phyloP scores from a whole-genome alignment of 2,797 vertebrate species.

The Gallinago solitaria region DNA sequence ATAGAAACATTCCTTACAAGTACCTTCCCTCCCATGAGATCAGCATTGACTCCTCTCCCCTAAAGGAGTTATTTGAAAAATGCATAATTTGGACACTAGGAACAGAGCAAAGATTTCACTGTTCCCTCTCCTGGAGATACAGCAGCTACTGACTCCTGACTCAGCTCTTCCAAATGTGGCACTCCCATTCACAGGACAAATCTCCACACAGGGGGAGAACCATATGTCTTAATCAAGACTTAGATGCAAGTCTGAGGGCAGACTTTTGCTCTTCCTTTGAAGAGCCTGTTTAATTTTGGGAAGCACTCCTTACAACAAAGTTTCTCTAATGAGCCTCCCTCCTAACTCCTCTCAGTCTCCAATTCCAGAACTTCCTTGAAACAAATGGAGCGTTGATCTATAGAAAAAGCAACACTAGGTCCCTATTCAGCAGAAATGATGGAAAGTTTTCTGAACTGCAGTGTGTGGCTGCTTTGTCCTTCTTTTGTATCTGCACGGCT shows the following conservation, averaged over 20 bases:
- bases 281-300: constrained; percentile 34
- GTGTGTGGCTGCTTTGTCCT: constrained; percentile 54
- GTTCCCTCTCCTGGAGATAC: neutral
- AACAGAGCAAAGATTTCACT: neutral
- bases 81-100: neutral
- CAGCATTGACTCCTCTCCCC: neutral
- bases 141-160: neutral
- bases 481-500: constrained; percentile 27
- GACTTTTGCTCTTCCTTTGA: constrained; percentile 51
- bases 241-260: neutral
- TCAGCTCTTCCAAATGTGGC: neutral
- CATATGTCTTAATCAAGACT: constrained; percentile 43
- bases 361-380: constrained; percentile 65
- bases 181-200: neutral
- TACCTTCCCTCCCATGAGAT: neutral
- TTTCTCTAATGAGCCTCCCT: constrained; percentile 39
- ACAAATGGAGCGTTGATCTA: constrained; percentile 50
- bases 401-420: constrained; percentile 40
- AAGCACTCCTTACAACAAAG: constrained; percentile 15
- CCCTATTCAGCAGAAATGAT: constrained; percentile 54
- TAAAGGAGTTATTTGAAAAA: neutral
- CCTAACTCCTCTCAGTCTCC: neutral
- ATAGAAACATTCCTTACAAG: neutral
- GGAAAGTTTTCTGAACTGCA: constrained; percentile 48
- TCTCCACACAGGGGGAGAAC: neutral